Conservation (phyloP, 2,113 vertebrate species). For the Butorides virescens region DNA sequence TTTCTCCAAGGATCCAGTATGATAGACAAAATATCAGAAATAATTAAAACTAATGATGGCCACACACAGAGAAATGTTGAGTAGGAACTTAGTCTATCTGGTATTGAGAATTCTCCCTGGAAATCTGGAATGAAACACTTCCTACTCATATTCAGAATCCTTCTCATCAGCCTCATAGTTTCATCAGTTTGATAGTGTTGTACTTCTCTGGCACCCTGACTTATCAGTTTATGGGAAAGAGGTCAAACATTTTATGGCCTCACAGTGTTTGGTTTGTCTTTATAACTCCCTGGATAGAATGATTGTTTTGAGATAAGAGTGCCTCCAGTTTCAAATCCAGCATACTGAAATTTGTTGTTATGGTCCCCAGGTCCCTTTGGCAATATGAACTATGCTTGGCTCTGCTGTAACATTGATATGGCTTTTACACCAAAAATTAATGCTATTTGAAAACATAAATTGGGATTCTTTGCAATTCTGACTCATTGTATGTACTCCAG, state of each 20-base stretch:
- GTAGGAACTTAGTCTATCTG: neutral
- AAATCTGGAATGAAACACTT: neutral
- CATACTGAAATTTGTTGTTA: neutral
- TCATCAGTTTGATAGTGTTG: neutral
- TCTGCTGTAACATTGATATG: neutral
- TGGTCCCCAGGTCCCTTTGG: neutral
- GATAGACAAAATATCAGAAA: constrained; percentile 56
- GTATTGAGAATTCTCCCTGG: neutral
- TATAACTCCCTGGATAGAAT: neutral
- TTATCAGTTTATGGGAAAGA: neutral
- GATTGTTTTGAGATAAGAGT: neutral
- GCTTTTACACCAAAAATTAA: constrained; percentile 8
- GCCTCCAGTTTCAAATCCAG: constrained; percentile 9
- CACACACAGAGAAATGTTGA: neutral
- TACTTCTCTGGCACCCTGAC: constrained; percentile 11
- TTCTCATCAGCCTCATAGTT: neutral
- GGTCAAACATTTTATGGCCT: constrained; percentile 27
- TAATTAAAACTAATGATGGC: constrained; percentile 47
- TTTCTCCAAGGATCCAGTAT: constrained; percentile 10
- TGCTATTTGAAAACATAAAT: neutral
- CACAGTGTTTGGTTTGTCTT: constrained; percentile 6
- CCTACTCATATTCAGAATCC: neutral
- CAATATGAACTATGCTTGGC: neutral
- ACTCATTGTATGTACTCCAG: neutral
- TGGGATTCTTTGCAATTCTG: neutral